Base-by-base conservation (phyloP, 2,113 vertebrate genomes). In the Notiomystis cincta region DNA sequence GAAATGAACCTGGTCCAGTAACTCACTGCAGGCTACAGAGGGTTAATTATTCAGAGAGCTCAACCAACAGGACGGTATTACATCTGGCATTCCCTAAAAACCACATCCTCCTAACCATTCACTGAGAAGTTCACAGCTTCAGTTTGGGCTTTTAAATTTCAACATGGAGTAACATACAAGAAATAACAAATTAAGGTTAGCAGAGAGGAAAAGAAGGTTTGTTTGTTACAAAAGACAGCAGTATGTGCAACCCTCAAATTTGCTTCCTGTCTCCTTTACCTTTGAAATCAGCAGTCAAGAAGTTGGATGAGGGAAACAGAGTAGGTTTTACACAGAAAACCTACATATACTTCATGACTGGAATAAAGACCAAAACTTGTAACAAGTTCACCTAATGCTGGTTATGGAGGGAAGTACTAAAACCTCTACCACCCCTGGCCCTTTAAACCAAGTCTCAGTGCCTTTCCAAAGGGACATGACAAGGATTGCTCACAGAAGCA, bases 91-190 rank as follows among this genome's bases (percentile, higher is more conserved):
- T 54, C 84, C 51, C 54, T 62, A n/a, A 70, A 84, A 81, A 28
- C 0, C 0, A 2, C 15, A 50, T 50, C 23, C 42, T 87, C n/a
- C 56, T 47, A 8, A 53, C 33, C 13, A 24, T 11, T 77, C 25
- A 62, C 16, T 7, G 38, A 47, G 14, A 89, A 64, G 71, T 80
- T 47, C 7, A 6, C 35, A 66, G 73, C 31, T 56, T 19, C 8
- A 24, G 13, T 70, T 88, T 35, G 15, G 19, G 15, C 33, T 30
- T 70, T 93, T 70, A 66, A 75, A 91, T 86, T 82, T 65, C 38
- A 90, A 17, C n/a, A 15, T 10, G 22, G 28, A 70, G 20, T 24
- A 81, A 54, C 33, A 37, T 1, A 62, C 2, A 73, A 65, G 48
- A 58, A 72, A 53, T 47, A 61, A 48, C 11, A 85, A 65, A 69